phyloP scores from a whole-genome alignment of 2,113 vertebrate species.

The Narcine bancroftii region DNA sequence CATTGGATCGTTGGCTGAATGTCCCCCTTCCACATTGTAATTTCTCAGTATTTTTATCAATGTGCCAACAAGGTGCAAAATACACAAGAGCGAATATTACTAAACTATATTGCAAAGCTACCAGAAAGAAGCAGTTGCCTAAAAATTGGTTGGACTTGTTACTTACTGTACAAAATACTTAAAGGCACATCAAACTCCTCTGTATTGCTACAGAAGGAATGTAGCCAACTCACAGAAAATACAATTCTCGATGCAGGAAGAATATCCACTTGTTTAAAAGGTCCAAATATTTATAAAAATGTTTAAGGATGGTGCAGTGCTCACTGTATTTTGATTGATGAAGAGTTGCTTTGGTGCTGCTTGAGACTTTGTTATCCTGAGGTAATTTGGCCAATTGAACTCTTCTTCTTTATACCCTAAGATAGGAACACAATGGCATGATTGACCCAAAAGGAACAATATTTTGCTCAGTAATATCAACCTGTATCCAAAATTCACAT shows the following conservation, averaged over 20 bases:
- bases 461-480: neutral
- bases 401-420: slow-evolving; percentile 94
- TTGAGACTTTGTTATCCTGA: slow-evolving; percentile 86
- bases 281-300: too few species aligned
- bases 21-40: neutral
- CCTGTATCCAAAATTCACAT: neutral
- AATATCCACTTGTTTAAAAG: neutral
- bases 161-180: neutral
- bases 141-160: neutral
- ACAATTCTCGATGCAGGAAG: neutral
- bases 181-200: neutral
- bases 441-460: neutral
- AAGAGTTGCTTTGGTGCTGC: slow-evolving; percentile 86
- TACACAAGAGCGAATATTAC: neutral
- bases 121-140: neutral
- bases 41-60: neutral
- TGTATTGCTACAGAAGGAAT: neutral
- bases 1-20: neutral
- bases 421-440: slow-evolving; percentile 37
- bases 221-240: too few species aligned
- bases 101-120: neutral
- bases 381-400: slow-evolving; percentile 90
- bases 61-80: neutral
- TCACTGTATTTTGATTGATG: slow-evolving; percentile 69
- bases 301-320: slow-evolving; percentile 44